Conservation (phyloP, 2,888 invertebrate species). For the Xestoiulus laeticollis region DNA sequence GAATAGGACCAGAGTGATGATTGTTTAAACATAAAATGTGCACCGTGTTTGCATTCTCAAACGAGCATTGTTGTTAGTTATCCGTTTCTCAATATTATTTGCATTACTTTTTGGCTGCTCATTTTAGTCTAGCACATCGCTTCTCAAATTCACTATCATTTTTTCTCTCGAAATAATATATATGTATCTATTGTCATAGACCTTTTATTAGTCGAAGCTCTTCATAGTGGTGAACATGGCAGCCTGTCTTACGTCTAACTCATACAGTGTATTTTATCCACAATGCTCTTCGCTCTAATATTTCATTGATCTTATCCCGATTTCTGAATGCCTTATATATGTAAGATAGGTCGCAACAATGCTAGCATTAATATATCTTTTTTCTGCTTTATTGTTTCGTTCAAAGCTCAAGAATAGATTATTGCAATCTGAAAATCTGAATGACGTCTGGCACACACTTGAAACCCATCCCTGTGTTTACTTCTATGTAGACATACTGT, state of each 20-base stretch:
- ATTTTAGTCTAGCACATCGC: too few relatives aligned
- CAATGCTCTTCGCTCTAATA: not conserved
- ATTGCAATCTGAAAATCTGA: slow-evolving; percentile 28
- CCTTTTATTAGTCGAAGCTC: not conserved
- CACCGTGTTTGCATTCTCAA: too few relatives aligned
- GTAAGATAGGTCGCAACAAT: slow-evolving; percentile 5
- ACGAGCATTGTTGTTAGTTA: too few relatives aligned
- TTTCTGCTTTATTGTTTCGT: not conserved
- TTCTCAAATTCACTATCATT: not conserved
- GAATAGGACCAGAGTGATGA: too few relatives aligned
- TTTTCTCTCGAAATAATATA: not conserved
- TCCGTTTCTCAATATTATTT: too few relatives aligned
- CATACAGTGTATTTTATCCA: not conserved
- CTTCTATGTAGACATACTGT: not conserved
- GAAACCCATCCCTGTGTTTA: slow-evolving; percentile 34
- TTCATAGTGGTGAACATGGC: not conserved
- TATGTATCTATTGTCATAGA: not conserved
- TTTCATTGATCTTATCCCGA: slow-evolving; percentile 30
- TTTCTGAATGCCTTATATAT: slow-evolving; percentile 2
- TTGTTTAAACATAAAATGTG: too few relatives aligned
- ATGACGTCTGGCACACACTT: slow-evolving; percentile 31
- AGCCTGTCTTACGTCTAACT: not conserved
- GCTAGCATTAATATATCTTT: slow-evolving; percentile 20
- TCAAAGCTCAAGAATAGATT: slow-evolving; percentile 23
- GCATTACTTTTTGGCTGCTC: too few relatives aligned